A percentile compares a stretch with the other conserved stretches of the same genome.
phyloP scores from a whole-genome alignment of 2,113 vertebrate species.

The Tetrax tetrax region DNA sequence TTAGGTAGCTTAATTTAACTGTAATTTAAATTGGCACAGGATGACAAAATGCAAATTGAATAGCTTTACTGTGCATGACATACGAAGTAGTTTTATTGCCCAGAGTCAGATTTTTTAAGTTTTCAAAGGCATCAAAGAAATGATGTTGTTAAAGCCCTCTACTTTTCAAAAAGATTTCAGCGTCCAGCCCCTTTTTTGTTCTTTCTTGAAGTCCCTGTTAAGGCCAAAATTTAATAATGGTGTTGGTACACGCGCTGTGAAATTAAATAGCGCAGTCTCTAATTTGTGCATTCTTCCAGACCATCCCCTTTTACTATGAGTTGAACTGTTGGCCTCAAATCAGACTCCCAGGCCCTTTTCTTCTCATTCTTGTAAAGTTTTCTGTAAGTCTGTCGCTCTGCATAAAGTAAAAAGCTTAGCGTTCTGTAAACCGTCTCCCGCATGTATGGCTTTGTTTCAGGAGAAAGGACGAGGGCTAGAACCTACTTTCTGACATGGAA shows the following conservation, averaged over 20 bases:
- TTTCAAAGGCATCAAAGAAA: not conserved
- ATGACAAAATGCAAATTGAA: not conserved
- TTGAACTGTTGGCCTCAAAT: constrained; percentile 21
- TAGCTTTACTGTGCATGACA: not conserved
- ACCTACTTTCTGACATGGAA: not conserved
- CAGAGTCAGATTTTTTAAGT: not conserved
- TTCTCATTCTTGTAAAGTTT: not conserved
- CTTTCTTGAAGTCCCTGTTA: not conserved
- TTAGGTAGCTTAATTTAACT: not conserved
- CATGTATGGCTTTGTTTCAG: not conserved
- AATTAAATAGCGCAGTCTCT: not conserved
- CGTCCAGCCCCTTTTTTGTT: not conserved
- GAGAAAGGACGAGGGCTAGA: not conserved
- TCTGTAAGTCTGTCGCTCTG: not conserved
- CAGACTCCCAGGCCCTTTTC: constrained; percentile 29
- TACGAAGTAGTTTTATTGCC: not conserved
- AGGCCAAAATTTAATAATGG: not conserved
- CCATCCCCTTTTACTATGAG: not conserved
- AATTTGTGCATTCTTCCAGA: constrained; percentile 28
- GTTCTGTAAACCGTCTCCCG: not conserved
- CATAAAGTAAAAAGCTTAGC: not conserved
- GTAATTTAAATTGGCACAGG: not conserved
- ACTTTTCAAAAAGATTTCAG: not conserved
- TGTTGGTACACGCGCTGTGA: not conserved
- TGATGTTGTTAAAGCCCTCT: not conserved